Conservation (phyloP, 2,888 invertebrate species). For the Antitype chi region DNA sequence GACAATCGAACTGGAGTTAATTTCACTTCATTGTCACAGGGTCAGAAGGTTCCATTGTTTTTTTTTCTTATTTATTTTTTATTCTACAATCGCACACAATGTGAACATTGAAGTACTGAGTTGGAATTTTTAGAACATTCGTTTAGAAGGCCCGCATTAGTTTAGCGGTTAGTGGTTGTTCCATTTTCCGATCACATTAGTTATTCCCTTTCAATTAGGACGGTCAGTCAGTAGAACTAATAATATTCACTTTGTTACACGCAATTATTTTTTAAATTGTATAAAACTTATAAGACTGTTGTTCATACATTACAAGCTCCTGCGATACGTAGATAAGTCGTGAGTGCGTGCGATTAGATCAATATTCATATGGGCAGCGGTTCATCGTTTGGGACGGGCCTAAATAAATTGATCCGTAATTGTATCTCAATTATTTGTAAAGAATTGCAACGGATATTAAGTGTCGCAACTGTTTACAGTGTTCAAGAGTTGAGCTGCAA, state of each 20-base stretch:
- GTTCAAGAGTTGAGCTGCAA: constrained; percentile 56
- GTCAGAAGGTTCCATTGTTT: constrained; percentile 46
- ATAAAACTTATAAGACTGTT: not conserved
- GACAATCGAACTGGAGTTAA: constrained; percentile 29
- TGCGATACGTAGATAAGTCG: not conserved
- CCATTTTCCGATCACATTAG: constrained; percentile 19
- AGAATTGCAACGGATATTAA: constrained; percentile 66
- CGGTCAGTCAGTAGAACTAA: constrained; percentile 9
- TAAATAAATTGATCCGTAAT: constrained; percentile 51
- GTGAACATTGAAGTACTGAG: constrained; percentile 28
- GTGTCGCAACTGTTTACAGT: constrained; percentile 68
- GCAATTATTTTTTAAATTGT: not conserved
- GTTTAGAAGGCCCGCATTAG: constrained; percentile 22
- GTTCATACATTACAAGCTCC: not conserved
- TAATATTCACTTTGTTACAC: not conserved
- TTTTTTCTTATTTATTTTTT: constrained; percentile 46
- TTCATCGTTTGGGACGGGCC: constrained; percentile 23
- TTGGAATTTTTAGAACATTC: not conserved
- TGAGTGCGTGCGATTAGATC: not conserved
- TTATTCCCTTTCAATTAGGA: constrained; percentile 31
- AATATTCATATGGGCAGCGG: constrained; percentile 12
- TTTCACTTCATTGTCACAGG: constrained; percentile 51
- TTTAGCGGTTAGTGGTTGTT: not conserved
- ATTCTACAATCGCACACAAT: constrained; percentile 30
- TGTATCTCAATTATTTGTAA: constrained; percentile 64